Evolutionary conservation across 2,797 vertebrate species (phyloP).

Genomic region (Philypnodon macrostomus): DNA sequence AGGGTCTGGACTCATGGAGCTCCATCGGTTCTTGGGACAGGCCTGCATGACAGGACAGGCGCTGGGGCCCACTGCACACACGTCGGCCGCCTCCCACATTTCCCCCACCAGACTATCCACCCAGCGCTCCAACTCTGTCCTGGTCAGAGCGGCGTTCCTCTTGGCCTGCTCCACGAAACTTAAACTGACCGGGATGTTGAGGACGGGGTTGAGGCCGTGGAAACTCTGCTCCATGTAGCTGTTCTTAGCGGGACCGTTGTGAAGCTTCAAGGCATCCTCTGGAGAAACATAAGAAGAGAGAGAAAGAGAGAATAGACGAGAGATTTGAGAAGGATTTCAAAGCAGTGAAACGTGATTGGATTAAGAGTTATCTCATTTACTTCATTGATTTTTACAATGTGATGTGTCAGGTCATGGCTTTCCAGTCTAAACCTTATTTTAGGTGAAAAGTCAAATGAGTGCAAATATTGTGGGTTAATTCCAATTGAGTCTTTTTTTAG

Average conservation of each 20-base stretch:
- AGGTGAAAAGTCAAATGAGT: too few relatives aligned
- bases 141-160: constrained; percentile 81
- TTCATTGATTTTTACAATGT: too few relatives aligned
- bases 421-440: too few relatives aligned
- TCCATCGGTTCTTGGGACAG: constrained; percentile 92
- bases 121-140: constrained; percentile 85
- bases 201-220: constrained; percentile 92
- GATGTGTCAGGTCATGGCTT: too few relatives aligned
- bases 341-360: too few relatives aligned
- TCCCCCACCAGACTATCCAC: constrained; percentile 84
- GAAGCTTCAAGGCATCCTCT: constrained; percentile 88
- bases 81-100: constrained; percentile 88
- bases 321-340: not conserved
- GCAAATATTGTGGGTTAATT: too few relatives aligned
- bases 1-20: constrained; percentile 94
- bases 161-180: constrained; percentile 85
- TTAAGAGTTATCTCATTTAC: too few relatives aligned
- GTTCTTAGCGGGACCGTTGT: constrained; percentile 87
- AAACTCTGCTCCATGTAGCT: constrained; percentile 99
- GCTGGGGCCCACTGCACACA: constrained; percentile 82
- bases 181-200: constrained; percentile 87
- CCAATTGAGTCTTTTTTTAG: too few relatives aligned
- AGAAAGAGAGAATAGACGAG: constrained; percentile 4
- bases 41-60: constrained; percentile 90
- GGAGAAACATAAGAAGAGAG: constrained; percentile 26